Evolutionary conservation across 1,140 invertebrate species (phyloP).

Genomic region (Popillia japonica): DNA sequence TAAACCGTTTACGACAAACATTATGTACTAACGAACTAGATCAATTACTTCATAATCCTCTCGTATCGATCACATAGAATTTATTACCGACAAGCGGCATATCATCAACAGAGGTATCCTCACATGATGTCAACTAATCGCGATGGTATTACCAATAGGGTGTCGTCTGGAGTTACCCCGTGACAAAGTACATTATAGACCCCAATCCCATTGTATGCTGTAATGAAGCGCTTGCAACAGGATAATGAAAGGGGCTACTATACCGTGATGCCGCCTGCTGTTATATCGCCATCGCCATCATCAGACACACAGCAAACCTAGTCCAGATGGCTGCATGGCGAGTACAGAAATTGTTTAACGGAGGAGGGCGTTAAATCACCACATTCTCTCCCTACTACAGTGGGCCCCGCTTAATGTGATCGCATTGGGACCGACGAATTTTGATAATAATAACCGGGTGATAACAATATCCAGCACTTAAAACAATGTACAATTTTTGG

Average conservation of each 20-base stretch:
- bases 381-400: no score
- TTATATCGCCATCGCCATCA: background rate
- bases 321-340: background rate
- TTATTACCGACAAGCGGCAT: background rate
- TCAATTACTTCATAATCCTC: background rate
- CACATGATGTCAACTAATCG: background rate
- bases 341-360: no score
- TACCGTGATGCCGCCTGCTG: background rate
- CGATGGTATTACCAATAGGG: background rate
- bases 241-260: background rate
- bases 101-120: background rate
- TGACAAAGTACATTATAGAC: slow-evolving; percentile 6
- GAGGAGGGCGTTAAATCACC: no score
- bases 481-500: no score
- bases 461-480: no score
- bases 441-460: no score
- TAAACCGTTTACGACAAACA: background rate
- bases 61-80: background rate
- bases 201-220: slow-evolving; percentile 4
- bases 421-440: no score
- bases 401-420: no score
- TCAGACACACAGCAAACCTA: background rate
- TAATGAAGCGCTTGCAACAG: background rate
- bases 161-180: background rate
- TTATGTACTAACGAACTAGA: background rate